Base-by-base conservation (phyloP, 2,113 vertebrate genomes). In the Camelus dromedarius region DNA sequence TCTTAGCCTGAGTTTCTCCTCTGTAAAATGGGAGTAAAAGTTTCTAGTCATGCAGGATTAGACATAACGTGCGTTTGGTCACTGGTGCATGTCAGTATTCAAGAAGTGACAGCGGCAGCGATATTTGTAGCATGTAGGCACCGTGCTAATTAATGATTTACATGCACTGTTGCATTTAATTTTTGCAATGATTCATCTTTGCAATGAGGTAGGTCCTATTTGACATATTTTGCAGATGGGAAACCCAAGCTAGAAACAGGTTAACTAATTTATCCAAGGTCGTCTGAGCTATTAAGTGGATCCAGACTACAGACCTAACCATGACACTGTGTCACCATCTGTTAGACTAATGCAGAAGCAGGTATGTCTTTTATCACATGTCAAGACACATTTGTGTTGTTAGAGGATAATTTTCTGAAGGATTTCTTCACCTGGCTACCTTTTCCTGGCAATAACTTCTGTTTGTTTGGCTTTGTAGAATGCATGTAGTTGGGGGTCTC, bases 131-230 rank as follows among this genome's bases (percentile, higher is more conserved):
- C 30, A 46, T 38, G 22, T 35, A 75, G 32, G 10, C 19, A 35
- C 11, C 20, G 2, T 30, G 18, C 12, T 95, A 75, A 62, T 58
- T 73, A 56, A 38, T 76, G 52, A 70, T n/a, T 62, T 46, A 14
- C 12, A 62, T 35, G 24, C 35, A 66, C 20, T n/a, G 24, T 46
- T 80, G 52, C 91, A n/a, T 58, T 86, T 96, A 26, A 50, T 60
- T 69, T 94, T 69, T 73, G 12, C 8, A 48, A 26, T 26, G 18
- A 73, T 69, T 96, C 42, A 46, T 94, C 20, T 93, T 93, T 96
- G 18, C 20, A 62, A 4, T 76, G 66, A 80, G 38, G 18, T 60
- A 16, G 14, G 60, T 82, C 46, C 69, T 76, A 48, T 72, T 46
- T 72, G 8, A 32, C n/a, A 8, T 73, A 66, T 69, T 86, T 87